Evolutionary conservation across 2,888 invertebrate species (phyloP).

Genomic region (Charanyca ferruginea): DNA sequence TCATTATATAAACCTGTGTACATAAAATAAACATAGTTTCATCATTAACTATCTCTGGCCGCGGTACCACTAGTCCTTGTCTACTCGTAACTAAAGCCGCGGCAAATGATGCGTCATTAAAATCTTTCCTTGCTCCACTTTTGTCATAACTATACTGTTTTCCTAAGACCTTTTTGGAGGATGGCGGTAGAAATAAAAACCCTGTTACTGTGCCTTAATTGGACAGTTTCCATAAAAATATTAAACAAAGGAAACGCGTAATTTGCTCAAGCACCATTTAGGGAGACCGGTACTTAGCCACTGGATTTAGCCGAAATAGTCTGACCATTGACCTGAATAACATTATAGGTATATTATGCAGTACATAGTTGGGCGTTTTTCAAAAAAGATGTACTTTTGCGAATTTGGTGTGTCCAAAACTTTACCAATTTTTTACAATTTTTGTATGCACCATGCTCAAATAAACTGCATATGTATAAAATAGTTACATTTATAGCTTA

Average conservation of each 20-base stretch:
- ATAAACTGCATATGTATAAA: too few species aligned
- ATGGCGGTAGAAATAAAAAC: constrained; percentile 17
- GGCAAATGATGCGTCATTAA: constrained; percentile 63
- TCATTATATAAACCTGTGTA: constrained; percentile 17
- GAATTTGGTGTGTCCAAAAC: too few species aligned
- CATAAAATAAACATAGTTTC: constrained; percentile 18
- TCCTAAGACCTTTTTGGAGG: constrained; percentile 34
- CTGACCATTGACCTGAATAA: not conserved
- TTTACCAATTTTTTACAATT: too few species aligned
- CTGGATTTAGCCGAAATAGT: not conserved
- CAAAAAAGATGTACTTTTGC: too few species aligned
- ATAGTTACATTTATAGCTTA: too few species aligned
- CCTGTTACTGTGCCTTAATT: constrained; percentile 10
- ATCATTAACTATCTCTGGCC: constrained; percentile 43
- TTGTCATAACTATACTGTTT: constrained; percentile 31
- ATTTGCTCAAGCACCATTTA: constrained; percentile 12
- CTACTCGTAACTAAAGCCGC: constrained; percentile 32
- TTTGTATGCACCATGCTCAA: too few species aligned
- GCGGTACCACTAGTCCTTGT: constrained; percentile 6
- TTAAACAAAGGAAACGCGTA: not conserved
- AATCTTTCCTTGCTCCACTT: constrained; percentile 41
- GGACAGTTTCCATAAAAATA: constrained; percentile 1
- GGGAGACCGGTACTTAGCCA: not conserved
- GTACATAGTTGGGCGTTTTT: too few species aligned
- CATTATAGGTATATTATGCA: too few species aligned